phyloP scores from a whole-genome alignment of 2,797 vertebrate species.

The Parambassis ranga region DNA sequence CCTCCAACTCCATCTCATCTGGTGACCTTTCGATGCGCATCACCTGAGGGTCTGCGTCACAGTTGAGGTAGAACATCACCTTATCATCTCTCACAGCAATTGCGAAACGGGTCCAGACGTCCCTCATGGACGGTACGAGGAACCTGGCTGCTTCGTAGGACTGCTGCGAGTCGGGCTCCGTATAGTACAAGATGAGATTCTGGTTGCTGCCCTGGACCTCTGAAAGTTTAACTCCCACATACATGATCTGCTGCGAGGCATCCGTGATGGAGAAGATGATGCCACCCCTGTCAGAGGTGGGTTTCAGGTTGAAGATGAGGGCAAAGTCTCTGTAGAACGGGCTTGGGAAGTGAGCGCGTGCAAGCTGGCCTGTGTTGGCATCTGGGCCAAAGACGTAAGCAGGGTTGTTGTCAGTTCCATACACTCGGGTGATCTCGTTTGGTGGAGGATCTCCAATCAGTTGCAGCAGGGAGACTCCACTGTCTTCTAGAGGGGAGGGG shows the following conservation, averaged over 20 bases:
- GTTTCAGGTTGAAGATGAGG: constrained; percentile 87
- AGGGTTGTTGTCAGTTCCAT: constrained; percentile 78
- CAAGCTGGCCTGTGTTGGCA: constrained; percentile 86
- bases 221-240: constrained; percentile 88
- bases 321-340: constrained; percentile 91
- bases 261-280: constrained; percentile 91
- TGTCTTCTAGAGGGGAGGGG: constrained; percentile 68
- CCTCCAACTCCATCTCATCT: constrained; percentile 86
- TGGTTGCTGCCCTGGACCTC: constrained; percentile 73
- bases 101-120: constrained; percentile 88
- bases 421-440: constrained; percentile 75
- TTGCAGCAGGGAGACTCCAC: constrained; percentile 86
- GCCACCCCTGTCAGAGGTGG: constrained; percentile 77
- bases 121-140: constrained; percentile 79
- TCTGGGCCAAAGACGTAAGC: constrained; percentile 84
- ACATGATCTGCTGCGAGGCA: constrained; percentile 82
- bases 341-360: constrained; percentile 84
- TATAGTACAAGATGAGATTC: constrained; percentile 88
- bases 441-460: constrained; percentile 90
- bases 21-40: constrained; percentile 81
- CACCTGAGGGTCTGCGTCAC: constrained; percentile 80
- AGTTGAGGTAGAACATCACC: constrained; percentile 86
- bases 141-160: constrained; percentile 86
- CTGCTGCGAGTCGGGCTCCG: constrained; percentile 77
- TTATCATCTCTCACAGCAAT: constrained; percentile 83